phyloP scores from a whole-genome alignment of 2,888 invertebrate species.

The Rhamphomyia laevipes region DNA sequence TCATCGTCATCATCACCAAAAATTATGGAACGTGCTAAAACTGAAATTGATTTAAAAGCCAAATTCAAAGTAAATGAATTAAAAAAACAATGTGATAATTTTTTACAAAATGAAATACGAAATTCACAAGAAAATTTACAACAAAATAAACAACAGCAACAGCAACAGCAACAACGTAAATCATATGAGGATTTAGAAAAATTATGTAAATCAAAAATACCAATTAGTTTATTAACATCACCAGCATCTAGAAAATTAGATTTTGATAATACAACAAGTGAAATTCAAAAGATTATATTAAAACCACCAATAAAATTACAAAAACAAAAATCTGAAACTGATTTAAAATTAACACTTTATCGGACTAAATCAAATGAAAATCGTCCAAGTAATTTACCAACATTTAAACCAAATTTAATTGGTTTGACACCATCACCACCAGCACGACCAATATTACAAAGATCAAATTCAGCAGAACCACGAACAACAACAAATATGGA shows the following conservation, averaged over 20 bases:
- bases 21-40: constrained; percentile 29
- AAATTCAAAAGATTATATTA: neutral
- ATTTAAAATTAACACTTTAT: constrained; percentile 29
- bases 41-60: constrained; percentile 31
- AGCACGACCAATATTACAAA: constrained; percentile 17
- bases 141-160: constrained; percentile 6
- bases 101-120: constrained; percentile 20
- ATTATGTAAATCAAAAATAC: constrained; percentile 28
- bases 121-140: constrained; percentile 12
- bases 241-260: constrained; percentile 17
- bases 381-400: constrained; percentile 14
- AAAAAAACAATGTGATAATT: constrained; percentile 24
- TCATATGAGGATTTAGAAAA: constrained; percentile 11
- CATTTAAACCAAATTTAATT: constrained; percentile 24
- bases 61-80: constrained; percentile 16
- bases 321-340: constrained; percentile 37
- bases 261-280: constrained; percentile 5
- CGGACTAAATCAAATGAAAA: constrained; percentile 26
- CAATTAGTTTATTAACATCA: constrained; percentile 24
- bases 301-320: too few species aligned
- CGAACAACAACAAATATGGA: neutral
- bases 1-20: constrained; percentile 17
- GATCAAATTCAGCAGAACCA: constrained; percentile 29
- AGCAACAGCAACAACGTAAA: too few species aligned
- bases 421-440: too few species aligned